Base-by-base conservation (phyloP, 2,888 invertebrate species). In the Aleiodes testaceus region DNA sequence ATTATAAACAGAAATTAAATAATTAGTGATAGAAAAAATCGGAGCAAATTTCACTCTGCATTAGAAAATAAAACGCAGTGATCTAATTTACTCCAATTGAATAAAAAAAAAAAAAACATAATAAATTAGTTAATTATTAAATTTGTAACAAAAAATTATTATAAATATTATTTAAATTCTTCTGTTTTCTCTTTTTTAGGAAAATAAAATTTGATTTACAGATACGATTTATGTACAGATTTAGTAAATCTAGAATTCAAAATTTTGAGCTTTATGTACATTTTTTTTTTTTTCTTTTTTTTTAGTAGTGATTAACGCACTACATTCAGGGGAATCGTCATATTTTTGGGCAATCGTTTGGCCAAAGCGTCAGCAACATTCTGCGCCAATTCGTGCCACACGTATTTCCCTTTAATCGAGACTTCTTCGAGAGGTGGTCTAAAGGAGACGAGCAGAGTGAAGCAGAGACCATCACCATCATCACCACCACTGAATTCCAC, bases 351-450 rank as follows among this genome's bases (percentile, higher is more conserved):
- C 74, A 95, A 90, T 78, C 93, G 90, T 18, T 90, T 87, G 12
- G 94, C 89, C 66, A 97, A 86, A 76, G 89, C 89, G 72, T 93
- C 92, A 65, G 94, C 93, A 44, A 94, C 87, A 52, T 92, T 91
- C 79, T 90, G 89, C 30, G 93, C 90, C 52, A 95, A 88, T 87
- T 96, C 95, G 79, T 95, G 93, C 97, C 97, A 97, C 12, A 93
- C 93, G 88, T 95, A 97, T 87, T 96, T 96, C 70, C 95, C 95
- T 82, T 94, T 94, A 3, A 96, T 91, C 9, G 94, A 92, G 0
- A 96, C 95, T 83, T 96, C 95, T 88, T 97, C 97, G 30, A 97
- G 88, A 0, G 96, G 94, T 42, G 94, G 91, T 76, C 95, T 90
- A 82, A 97, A 96, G 0, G 95, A 94, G 12, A 97, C 94, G 63